Evolutionary conservation across 1,140 invertebrate genomes (phyloP).

Genomic region (Drosophila serrata): DNA sequence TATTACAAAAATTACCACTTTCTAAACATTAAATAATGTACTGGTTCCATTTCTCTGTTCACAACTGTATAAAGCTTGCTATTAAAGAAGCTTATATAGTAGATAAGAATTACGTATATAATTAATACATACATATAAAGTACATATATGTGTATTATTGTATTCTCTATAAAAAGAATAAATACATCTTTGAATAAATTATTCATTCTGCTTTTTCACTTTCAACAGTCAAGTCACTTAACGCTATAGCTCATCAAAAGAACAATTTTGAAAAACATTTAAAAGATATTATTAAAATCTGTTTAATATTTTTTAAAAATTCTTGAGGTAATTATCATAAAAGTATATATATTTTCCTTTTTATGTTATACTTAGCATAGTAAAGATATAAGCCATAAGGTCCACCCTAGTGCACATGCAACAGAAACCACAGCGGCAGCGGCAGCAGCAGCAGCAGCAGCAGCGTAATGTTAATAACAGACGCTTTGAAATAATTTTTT

Average conservation of each 20-base stretch:
- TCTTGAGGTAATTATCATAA: neutral
- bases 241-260: no score
- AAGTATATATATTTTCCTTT: neutral
- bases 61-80: neutral
- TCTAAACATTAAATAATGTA: neutral
- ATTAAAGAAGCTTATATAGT: neutral
- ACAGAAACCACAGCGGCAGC: slow-evolving; percentile 16
- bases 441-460: slow-evolving; percentile 7
- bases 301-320: neutral
- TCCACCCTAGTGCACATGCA: slow-evolving; percentile 34
- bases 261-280: neutral
- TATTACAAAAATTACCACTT: neutral
- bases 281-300: neutral
- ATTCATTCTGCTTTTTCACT: neutral
- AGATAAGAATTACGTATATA: neutral
- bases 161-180: neutral
- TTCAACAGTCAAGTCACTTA: neutral
- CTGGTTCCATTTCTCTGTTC: neutral
- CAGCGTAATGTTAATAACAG: slow-evolving; percentile 49
- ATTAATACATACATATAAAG: neutral
- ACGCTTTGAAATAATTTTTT: slow-evolving; percentile 42
- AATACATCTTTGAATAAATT: neutral
- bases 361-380: no score
- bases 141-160: neutral
- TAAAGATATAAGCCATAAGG: neutral